Conservation (phyloP, 2,888 invertebrate genomes). For the Kryphioiulus occultus region DNA sequence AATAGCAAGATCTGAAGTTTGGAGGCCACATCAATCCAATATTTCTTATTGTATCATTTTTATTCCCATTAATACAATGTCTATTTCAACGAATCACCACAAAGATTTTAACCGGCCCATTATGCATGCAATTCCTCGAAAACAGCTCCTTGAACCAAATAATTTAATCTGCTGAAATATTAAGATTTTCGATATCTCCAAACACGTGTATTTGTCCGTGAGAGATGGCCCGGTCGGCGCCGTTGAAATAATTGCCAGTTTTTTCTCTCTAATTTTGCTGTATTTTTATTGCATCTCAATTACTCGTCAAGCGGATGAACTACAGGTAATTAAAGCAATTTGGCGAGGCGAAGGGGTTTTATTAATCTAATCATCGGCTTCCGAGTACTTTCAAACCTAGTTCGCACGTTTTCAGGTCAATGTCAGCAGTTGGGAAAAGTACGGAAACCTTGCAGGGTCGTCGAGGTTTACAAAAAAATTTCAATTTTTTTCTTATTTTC, state of each 20-base stretch:
- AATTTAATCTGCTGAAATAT: background rate
- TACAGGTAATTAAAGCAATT: background rate
- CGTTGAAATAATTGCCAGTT: background rate
- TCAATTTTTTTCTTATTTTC: background rate
- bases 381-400: background rate
- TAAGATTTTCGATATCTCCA: background rate
- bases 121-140: background rate
- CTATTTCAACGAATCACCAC: background rate
- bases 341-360: background rate
- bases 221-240: constrained; percentile 4
- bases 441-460: background rate
- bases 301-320: background rate
- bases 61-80: background rate
- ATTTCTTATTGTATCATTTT: background rate
- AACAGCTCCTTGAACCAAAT: constrained; percentile 9
- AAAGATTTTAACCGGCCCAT: background rate
- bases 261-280: background rate
- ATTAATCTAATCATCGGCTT: constrained; percentile 18
- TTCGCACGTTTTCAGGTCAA: constrained; percentile 10
- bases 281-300: background rate
- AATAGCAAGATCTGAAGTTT: background rate
- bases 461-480: background rate
- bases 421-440: background rate
- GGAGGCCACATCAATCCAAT: background rate
- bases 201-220: constrained; percentile 21